These are phyloP conservation scores for Opisthocomus hoazin DNA, from an alignment of 2,113 vertebrate species.

Conservation along the genomic window DNA sequence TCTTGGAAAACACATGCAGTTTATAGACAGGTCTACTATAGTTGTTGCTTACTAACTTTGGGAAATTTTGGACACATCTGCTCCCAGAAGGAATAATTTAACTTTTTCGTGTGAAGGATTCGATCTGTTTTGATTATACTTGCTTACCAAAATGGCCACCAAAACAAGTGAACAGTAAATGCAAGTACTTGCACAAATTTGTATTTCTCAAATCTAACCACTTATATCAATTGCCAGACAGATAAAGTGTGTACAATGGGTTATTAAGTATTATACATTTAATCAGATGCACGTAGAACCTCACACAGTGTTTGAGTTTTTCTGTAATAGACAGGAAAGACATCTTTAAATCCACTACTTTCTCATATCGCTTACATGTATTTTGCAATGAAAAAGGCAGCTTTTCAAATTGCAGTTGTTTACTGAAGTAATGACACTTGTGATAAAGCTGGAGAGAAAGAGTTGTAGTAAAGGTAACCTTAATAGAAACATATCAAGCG, in stretches of 20 bases:
- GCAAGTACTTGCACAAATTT: background rate
- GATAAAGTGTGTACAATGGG: background rate
- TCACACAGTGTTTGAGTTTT: background rate
- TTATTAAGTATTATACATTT: background rate
- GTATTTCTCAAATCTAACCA: background rate
- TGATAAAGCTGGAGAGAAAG: background rate
- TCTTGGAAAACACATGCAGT: background rate
- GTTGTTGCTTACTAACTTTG: background rate
- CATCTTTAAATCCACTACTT: background rate
- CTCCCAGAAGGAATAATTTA: background rate
- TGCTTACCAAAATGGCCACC: background rate
- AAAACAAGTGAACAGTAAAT: background rate
- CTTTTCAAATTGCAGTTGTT: conserved; percentile 18
- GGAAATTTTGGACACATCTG: background rate
- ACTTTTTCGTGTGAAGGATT: background rate
- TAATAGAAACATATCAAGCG: background rate
- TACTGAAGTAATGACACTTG: conserved; percentile 17
- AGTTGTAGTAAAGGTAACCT: background rate
- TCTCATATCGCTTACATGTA: background rate
- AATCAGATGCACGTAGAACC: background rate
- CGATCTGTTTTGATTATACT: background rate
- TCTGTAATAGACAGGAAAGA: background rate
- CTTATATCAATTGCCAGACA: background rate
- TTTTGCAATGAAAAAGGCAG: background rate
- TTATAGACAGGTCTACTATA: background rate